Evolutionary conservation across 2,113 vertebrate genomes (phyloP).

Genomic region (Amblyornis subalaris): DNA sequence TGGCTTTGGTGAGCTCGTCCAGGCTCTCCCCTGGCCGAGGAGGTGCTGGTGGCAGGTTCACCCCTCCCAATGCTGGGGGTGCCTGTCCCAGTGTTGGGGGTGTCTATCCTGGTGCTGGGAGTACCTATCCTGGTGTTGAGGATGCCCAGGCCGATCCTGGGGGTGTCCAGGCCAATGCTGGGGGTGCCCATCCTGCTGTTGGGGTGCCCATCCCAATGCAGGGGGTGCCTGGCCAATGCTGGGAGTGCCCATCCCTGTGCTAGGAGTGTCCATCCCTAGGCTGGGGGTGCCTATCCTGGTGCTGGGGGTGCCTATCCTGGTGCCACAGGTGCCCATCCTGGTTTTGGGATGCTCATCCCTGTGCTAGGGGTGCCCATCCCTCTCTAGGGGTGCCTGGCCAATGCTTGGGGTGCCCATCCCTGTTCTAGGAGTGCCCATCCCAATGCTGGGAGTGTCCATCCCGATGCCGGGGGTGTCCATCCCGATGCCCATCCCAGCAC

Average conservation of each 20-base stretch:
- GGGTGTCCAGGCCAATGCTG: not conserved
- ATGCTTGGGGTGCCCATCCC: too few species aligned
- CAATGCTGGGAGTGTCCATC: too few species aligned
- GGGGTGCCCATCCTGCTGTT: not conserved
- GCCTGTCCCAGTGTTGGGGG: not conserved
- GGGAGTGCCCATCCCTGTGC: rapidly evolving
- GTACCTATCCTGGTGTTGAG: not conserved
- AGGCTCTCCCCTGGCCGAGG: not conserved
- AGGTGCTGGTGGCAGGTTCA: not conserved
- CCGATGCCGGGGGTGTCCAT: too few species aligned
- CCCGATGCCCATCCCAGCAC: rapidly evolving
- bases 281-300: not conserved
- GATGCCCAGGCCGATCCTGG: not conserved
- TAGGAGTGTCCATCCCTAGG: too few species aligned
- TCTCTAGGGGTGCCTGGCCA: not conserved
- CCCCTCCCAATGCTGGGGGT: not conserved
- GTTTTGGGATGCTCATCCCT: too few species aligned
- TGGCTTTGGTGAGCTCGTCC: rapidly evolving
- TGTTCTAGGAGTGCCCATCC: too few species aligned
- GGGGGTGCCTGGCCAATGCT: not conserved
- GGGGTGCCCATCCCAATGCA: not conserved
- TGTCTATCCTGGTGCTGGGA: not conserved
- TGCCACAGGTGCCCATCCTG: too few species aligned
- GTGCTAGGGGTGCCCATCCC: not conserved
- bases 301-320: not conserved